Evolutionary conservation across 1,140 invertebrate species (phyloP).

Genomic region (Archivesica marissinica): DNA sequence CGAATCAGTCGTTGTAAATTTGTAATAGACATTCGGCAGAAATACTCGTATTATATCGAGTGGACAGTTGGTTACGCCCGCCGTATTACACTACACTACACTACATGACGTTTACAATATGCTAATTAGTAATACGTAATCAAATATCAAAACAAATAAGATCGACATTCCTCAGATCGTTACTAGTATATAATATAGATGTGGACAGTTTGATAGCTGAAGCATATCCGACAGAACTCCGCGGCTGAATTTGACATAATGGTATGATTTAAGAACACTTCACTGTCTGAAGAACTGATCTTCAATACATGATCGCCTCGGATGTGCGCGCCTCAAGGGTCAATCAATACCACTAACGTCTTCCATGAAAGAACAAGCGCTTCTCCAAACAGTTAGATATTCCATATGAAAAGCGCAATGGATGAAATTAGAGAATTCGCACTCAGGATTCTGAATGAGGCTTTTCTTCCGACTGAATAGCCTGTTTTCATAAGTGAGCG

Average conservation of each 20-base stretch:
- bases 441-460: constrained; percentile 32
- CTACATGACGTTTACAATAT: too few relatives aligned
- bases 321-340: background rate
- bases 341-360: constrained; percentile 46
- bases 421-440: constrained; percentile 55
- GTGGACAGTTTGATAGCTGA: background rate
- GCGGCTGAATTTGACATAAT: constrained; percentile 41
- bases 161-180: too few relatives aligned
- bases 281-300: constrained; percentile 51
- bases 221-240: constrained; percentile 3
- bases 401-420: constrained; percentile 37
- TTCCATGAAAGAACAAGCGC: constrained; percentile 19
- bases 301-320: constrained; percentile 48
- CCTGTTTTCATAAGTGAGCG: constrained; percentile 41
- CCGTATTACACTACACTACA: too few relatives aligned
- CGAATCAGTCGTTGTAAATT: too few relatives aligned
- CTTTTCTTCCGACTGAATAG: constrained; percentile 54
- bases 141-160: too few relatives aligned
- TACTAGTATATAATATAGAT: too few relatives aligned
- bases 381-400: constrained; percentile 36
- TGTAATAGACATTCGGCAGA: too few relatives aligned
- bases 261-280: constrained; percentile 53
- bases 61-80: too few relatives aligned
- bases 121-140: too few relatives aligned
- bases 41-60: too few relatives aligned